phyloP scores from a whole-genome alignment of 64 coral and sea anemone genomes.

The Dendrophyllia cribrosa region DNA sequence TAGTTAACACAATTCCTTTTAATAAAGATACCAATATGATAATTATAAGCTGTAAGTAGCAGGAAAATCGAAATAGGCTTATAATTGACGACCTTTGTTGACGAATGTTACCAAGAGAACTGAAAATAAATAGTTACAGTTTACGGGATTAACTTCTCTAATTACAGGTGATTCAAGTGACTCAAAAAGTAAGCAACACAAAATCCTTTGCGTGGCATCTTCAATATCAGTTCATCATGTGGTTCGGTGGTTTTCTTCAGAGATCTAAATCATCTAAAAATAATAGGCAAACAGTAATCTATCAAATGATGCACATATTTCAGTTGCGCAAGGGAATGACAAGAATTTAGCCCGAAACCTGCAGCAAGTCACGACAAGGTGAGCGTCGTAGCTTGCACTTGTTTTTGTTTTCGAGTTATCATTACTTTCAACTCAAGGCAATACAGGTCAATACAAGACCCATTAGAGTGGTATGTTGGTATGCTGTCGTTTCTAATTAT shows the following conservation, averaged over 20 bases:
- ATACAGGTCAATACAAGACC: neutral
- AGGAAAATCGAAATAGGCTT: too few species aligned
- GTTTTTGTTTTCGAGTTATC: neutral
- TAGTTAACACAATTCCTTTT: too few species aligned
- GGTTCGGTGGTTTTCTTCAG: neutral
- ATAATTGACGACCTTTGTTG: too few species aligned
- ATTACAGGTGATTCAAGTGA: constrained; percentile 4
- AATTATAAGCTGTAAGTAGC: too few species aligned
- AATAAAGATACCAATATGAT: too few species aligned
- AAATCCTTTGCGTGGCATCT: neutral
- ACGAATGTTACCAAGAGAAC: neutral
- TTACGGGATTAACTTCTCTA: neutral
- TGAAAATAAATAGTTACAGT: neutral
- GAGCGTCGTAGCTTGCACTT: neutral
- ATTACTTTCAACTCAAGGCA: neutral
- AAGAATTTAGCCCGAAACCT: constrained; percentile 22
- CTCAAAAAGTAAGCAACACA: neutral
- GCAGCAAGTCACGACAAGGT: constrained; percentile 8
- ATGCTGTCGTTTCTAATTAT: neutral
- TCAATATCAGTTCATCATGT: constrained; percentile 8
- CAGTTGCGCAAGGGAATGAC: constrained; percentile 20
- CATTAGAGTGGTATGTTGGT: neutral
- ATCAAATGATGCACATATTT: neutral
- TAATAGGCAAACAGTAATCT: constrained; percentile 24
- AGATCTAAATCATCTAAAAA: constrained; percentile 20